A percentile compares a stretch with the other conserved stretches of the same genome.
Conservation (phyloP, 2,888 invertebrate genomes). For the Neoaliturus tenellus region DNA sequence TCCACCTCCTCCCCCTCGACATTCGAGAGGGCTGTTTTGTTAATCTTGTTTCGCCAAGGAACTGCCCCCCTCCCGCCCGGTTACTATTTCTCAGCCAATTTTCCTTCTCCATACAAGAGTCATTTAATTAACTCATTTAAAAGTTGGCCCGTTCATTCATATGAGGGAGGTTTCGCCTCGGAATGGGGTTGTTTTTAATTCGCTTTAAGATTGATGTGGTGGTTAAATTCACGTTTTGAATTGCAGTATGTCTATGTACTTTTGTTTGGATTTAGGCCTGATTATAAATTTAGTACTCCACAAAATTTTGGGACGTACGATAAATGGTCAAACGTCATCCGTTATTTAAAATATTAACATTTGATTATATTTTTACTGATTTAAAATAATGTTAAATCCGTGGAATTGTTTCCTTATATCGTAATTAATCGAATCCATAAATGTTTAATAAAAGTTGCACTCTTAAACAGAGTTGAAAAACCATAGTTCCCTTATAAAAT, state of each 20-base stretch:
- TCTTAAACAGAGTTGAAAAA: too few relatives aligned
- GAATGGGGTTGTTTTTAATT: not conserved
- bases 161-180: too few relatives aligned
- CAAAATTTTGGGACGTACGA: not conserved
- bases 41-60: slow-evolving; percentile 40
- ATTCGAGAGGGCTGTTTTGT: slow-evolving; percentile 41
- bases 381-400: too few relatives aligned
- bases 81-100: slow-evolving; percentile 48
- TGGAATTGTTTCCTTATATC: too few relatives aligned
- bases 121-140: slow-evolving; percentile 44
- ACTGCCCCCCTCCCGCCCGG: not conserved
- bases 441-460: too few relatives aligned
- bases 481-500: too few relatives aligned
- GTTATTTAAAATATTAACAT: too few relatives aligned
- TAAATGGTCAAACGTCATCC: not conserved
- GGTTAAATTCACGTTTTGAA: too few relatives aligned
- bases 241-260: too few relatives aligned
- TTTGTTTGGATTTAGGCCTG: too few relatives aligned
- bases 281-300: not conserved
- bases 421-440: too few relatives aligned
- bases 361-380: too few relatives aligned
- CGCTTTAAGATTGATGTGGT: not conserved
- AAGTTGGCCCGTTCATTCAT: slow-evolving; percentile 33
- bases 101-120: slow-evolving; percentile 49
- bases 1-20: slow-evolving; percentile 17